phyloP scores from a whole-genome alignment of 1,140 invertebrate species.

The Brachionus angularis region DNA sequence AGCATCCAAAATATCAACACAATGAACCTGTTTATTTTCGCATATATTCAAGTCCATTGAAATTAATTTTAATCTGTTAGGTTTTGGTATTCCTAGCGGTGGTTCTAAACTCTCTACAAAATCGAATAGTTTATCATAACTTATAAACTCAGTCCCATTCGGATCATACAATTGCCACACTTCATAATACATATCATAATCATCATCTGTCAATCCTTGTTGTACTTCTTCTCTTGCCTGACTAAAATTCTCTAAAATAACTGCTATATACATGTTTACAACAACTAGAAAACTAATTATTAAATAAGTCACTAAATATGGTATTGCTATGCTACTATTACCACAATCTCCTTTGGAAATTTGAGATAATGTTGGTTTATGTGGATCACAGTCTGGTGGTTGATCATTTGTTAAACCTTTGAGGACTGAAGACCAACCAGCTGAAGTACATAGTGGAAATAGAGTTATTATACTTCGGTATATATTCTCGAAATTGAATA shows the following conservation, averaged over 20 bases:
- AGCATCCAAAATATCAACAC: slow-evolving; percentile 93
- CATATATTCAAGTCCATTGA: slow-evolving; percentile 97
- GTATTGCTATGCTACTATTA: slow-evolving; percentile 82
- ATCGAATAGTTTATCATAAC: slow-evolving; percentile 83
- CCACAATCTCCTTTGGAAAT: slow-evolving; percentile 85
- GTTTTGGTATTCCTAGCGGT: slow-evolving; percentile 90
- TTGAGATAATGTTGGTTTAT: slow-evolving; percentile 67
- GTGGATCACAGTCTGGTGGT: slow-evolving; percentile 68
- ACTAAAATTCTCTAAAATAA: slow-evolving; percentile 97
- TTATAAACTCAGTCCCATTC: slow-evolving; percentile 91
- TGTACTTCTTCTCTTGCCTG: slow-evolving; percentile 96
- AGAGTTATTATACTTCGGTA: slow-evolving; percentile 93
- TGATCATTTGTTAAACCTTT: slow-evolving; percentile 89
- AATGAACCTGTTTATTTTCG: slow-evolving; percentile 90
- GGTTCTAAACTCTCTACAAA: slow-evolving; percentile 89
- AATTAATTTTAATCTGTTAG: slow-evolving; percentile 96
- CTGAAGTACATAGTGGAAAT: slow-evolving; percentile 97
- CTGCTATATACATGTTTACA: slow-evolving; percentile 98
- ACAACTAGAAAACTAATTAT: slow-evolving; percentile 97
- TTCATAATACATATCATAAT: slow-evolving; percentile 99
- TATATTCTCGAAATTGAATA: slow-evolving; percentile 98
- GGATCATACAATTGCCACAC: slow-evolving; percentile 98
- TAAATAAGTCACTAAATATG: slow-evolving; percentile 87
- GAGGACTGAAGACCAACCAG: slow-evolving; percentile 91
- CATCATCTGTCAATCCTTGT: slow-evolving; percentile 86